Conservation (phyloP, 2,888 invertebrate species). For the Zaprionus bogoriensis region DNA sequence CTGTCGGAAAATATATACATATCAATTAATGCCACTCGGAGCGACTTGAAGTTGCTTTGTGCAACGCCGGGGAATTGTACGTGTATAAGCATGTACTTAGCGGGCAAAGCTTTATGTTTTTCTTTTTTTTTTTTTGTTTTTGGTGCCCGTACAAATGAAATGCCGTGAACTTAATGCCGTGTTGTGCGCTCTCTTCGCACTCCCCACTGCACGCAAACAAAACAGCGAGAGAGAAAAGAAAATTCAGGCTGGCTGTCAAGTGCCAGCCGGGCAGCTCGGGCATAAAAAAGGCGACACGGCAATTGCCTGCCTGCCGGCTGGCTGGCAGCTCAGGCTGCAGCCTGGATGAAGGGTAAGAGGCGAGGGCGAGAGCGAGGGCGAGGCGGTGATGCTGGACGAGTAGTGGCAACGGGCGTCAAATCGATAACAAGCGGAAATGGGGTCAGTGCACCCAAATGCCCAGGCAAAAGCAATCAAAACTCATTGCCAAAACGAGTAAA, state of each 20-base stretch:
- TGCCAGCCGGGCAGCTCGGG: conserved; percentile 51
- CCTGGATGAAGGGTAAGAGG: neutral
- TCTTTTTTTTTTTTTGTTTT: conserved; percentile 3
- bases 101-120: conserved; percentile 20
- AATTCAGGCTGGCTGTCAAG: conserved; percentile 65
- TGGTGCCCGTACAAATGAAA: conserved; percentile 45
- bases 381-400: neutral
- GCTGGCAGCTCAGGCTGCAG: conserved; percentile 11
- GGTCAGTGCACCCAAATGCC: conserved; percentile 75
- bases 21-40: conserved; percentile 37
- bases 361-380: conserved; percentile 3
- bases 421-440: conserved; percentile 77
- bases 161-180: conserved; percentile 55
- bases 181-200: too few relatives aligned
- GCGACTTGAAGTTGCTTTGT: neutral
- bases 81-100: conserved; percentile 43
- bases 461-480: conserved; percentile 76
- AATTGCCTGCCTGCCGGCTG: conserved; percentile 48
- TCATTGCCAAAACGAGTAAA: conserved; percentile 69
- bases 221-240: conserved; percentile 53
- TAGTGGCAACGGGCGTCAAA: conserved; percentile 54
- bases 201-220: too few relatives aligned
- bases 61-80: conserved; percentile 23
- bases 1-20: neutral
- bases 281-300: conserved; percentile 60